phyloP scores from a whole-genome alignment of 2,888 invertebrate species.

The Petrophora chlorosata region DNA sequence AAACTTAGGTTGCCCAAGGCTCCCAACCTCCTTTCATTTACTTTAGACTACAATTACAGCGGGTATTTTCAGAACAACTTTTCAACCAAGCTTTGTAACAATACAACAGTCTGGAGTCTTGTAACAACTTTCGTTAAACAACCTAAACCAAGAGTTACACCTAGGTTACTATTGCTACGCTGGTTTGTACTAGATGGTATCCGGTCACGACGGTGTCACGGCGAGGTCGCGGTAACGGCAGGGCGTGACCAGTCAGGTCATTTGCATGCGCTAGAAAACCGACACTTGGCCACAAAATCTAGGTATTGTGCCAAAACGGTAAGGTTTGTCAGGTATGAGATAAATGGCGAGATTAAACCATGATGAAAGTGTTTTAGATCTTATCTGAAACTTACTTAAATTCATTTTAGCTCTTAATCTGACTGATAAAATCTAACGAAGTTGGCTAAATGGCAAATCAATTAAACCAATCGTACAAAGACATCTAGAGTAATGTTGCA shows the following conservation, averaged over 20 bases:
- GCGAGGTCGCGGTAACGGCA: slow-evolving; percentile 39
- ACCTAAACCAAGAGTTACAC: not conserved
- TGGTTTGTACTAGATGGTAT: slow-evolving; percentile 44
- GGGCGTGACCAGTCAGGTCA: slow-evolving; percentile 38
- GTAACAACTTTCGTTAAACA: slow-evolving; percentile 2
- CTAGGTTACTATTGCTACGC: slow-evolving; percentile 20
- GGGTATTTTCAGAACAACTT: not conserved
- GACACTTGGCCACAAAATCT: too few species aligned
- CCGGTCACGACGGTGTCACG: slow-evolving; percentile 46
- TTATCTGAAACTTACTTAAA: slow-evolving; percentile 2
- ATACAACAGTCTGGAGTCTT: too few species aligned
- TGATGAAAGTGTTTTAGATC: too few species aligned
- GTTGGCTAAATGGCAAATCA: not conserved
- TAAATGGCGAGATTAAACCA: not conserved
- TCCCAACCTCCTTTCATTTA: too few species aligned
- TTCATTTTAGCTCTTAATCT: not conserved
- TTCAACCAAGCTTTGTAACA: slow-evolving; percentile 27
- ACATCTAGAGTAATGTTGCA: too few species aligned
- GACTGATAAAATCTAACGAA: not conserved
- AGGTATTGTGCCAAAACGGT: slow-evolving; percentile 17
- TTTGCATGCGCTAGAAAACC: slow-evolving; percentile 16
- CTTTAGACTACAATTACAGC: too few species aligned
- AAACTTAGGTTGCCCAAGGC: too few species aligned
- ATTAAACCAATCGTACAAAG: too few species aligned
- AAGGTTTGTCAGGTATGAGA: not conserved